Conservation (phyloP, 1,140 invertebrate genomes). For the Akabosia matsudoensis region DNA sequence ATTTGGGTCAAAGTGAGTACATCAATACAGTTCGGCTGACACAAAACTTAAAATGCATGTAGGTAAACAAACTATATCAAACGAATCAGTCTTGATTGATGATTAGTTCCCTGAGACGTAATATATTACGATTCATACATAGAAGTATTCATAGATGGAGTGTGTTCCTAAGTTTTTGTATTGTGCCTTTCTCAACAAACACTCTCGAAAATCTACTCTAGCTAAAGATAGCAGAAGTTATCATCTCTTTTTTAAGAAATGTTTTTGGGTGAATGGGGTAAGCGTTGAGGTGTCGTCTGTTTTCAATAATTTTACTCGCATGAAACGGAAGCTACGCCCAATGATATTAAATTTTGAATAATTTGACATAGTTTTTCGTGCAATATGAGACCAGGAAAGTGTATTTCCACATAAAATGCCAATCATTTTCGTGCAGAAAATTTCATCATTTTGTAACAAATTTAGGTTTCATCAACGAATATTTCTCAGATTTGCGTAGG, state of each 20-base stretch:
- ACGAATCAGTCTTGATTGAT: too few species aligned
- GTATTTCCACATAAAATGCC: not conserved
- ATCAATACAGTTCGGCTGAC: too few species aligned
- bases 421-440: not conserved
- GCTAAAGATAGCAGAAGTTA: not conserved
- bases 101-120: too few species aligned
- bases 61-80: too few species aligned
- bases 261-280: not conserved
- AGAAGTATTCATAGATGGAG: too few species aligned
- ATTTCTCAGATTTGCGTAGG: not conserved
- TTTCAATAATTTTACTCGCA: not conserved
- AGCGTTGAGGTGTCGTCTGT: constrained; percentile 3
- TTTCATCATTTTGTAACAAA: not conserved
- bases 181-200: not conserved
- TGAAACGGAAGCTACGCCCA: constrained; percentile 3
- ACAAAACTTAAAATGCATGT: too few species aligned
- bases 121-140: too few species aligned
- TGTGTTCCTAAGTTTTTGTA: too few species aligned
- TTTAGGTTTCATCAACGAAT: not conserved
- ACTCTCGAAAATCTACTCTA: not conserved
- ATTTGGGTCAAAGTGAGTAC: too few species aligned
- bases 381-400: not conserved
- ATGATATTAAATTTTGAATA: too few species aligned
- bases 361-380: not conserved
- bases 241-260: too few species aligned